Evolutionary conservation across 2,113 vertebrate species (phyloP).

Genomic region (Peromyscus californicus): DNA sequence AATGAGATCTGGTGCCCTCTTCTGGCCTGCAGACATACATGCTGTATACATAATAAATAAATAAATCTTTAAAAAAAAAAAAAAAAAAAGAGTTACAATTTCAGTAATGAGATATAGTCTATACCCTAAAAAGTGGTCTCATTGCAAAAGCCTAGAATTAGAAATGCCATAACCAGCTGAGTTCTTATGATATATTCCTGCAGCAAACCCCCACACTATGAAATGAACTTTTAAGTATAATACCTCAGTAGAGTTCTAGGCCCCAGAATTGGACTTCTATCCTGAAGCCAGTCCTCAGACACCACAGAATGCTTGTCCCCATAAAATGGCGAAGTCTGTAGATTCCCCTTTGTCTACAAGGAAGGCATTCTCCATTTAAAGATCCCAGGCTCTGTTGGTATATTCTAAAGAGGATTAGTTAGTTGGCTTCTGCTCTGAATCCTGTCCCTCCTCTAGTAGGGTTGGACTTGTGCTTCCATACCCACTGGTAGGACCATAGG

Average conservation of each 20-base stretch:
- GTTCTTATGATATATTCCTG: no score
- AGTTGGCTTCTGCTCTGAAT: not conserved
- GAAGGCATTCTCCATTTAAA: not conserved
- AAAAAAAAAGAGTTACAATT: not conserved
- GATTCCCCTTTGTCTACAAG: not conserved
- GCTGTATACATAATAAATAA: no score
- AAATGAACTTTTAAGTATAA: not conserved
- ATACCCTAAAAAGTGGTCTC: not conserved
- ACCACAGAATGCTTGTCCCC: not conserved
- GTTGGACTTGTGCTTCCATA: not conserved
- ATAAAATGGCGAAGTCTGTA: no score
- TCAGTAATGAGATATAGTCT: accelerated
- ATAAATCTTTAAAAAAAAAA: no score
- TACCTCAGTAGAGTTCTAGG: not conserved
- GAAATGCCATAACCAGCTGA: not conserved
- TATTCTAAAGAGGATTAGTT: accelerated
- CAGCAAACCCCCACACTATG: not conserved
- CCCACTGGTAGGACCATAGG: not conserved
- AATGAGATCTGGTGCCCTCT: no score
- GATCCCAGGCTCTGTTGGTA: not conserved
- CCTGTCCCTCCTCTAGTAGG: not conserved
- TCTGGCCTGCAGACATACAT: no score
- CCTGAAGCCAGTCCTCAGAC: not conserved
- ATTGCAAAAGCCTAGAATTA: not conserved
- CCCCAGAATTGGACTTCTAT: not conserved